A percentile compares a stretch with the other conserved stretches of the same genome.
These are phyloP conservation scores for Akabosia matsudoensis DNA, from an alignment of 1,140 invertebrate genomes.

Conservation along the genomic window DNA sequence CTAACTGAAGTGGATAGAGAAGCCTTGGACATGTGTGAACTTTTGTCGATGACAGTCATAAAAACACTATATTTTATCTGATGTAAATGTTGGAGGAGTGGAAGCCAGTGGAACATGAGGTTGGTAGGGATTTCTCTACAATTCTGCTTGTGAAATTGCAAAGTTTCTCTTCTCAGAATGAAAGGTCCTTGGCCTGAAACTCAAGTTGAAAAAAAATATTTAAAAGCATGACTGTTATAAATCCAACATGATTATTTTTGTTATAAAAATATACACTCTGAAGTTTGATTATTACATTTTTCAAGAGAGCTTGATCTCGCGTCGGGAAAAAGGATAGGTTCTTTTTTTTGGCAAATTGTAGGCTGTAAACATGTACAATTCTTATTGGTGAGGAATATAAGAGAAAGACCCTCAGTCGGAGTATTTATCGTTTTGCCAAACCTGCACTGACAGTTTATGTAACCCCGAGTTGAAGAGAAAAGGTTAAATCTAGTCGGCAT, in stretches of 20 bases:
- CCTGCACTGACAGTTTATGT: background rate
- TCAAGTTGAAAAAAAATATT: background rate
- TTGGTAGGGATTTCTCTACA: no score
- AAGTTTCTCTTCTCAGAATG: background rate
- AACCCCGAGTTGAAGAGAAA: background rate
- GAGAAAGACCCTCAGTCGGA: background rate
- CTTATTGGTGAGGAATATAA: no score
- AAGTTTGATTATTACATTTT: no score
- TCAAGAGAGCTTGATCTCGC: no score
- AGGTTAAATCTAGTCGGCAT: background rate
- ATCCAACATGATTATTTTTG: no score
- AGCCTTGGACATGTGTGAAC: background rate
- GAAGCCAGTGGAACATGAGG: no score
- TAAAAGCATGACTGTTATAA: background rate
- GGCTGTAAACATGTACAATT: no score
- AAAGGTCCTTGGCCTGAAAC: slow-evolving; percentile 6
- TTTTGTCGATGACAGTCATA: background rate
- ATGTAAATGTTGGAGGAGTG: background rate
- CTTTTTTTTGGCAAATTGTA: no score
- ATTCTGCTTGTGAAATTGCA: background rate
- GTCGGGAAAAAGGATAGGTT: no score
- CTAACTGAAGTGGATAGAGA: no score
- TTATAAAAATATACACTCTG: no score
- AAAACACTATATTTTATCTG: background rate
- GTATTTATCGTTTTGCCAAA: background rate